These are phyloP conservation scores for Promerops cafer DNA, from an alignment of 2,113 vertebrate species.

Conservation along the genomic window DNA sequence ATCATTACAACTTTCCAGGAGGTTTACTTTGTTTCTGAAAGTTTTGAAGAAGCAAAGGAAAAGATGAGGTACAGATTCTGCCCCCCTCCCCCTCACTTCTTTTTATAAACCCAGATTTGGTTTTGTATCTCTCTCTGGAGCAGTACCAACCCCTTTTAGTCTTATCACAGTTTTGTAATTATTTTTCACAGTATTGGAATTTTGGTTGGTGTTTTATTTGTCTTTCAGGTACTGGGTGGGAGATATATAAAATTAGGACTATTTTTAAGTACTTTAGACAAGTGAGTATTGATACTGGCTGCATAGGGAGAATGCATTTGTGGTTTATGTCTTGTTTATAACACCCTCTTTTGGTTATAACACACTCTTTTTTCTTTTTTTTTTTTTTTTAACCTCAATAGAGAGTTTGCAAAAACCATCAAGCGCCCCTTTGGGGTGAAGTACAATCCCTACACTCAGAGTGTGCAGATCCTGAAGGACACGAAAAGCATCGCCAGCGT, in stretches of 20 bases:
- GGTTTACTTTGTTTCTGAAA: conserved; percentile 93
- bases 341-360: neutral
- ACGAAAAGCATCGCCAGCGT: conserved; percentile 84
- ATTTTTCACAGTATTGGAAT: neutral
- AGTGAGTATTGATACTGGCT: neutral
- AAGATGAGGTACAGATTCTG: conserved; percentile 85
- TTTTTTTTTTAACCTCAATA: conserved; percentile 20
- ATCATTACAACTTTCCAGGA: conserved; percentile 96
- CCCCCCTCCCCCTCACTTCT: accelerated
- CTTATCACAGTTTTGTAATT: neutral
- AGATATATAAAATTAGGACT: neutral
- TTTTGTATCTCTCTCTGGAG: neutral
- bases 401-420: conserved; percentile 97
- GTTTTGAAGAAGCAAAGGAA: conserved; percentile 94
- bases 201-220: neutral
- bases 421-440: conserved; percentile 93
- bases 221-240: neutral
- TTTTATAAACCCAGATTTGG: neutral
- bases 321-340: neutral
- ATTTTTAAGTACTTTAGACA: neutral
- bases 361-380: neutral
- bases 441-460: conserved; percentile 95
- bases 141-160: neutral
- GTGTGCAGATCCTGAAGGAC: conserved; percentile 89
- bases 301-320: neutral